A percentile compares a stretch with the other conserved stretches of the same genome.
phyloP scores from a whole-genome alignment of 1,140 invertebrate species.

The Palaemon carinicauda region DNA sequence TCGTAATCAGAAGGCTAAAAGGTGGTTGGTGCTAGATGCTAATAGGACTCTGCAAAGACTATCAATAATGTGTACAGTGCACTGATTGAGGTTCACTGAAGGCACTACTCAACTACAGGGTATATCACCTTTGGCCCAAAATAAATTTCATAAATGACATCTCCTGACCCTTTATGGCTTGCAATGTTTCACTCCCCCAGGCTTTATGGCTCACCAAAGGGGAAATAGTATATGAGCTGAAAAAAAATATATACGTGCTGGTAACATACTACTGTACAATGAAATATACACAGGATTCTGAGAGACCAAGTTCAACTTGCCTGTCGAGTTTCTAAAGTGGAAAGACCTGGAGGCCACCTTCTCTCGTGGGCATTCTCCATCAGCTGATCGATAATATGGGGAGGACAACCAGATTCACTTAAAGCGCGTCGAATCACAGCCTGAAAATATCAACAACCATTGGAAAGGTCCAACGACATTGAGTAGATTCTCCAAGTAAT shows the following conservation, averaged over 20 bases:
- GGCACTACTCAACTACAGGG: not conserved
- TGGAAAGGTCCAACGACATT: no score
- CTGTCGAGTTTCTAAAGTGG: slow-evolving; percentile 90
- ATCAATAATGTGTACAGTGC: not conserved
- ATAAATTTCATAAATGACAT: no score
- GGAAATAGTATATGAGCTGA: no score
- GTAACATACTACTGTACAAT: not conserved
- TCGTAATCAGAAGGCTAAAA: no score
- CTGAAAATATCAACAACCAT: slow-evolving; percentile 66
- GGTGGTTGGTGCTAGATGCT: not conserved
- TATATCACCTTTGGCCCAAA: no score
- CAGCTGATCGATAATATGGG: slow-evolving; percentile 89
- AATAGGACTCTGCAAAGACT: not conserved
- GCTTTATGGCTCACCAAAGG: no score
- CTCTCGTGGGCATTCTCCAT: slow-evolving; percentile 98
- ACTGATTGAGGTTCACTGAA: no score
- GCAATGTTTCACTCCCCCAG: no score
- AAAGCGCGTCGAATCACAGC: slow-evolving; percentile 90
- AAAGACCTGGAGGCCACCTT: slow-evolving; percentile 85
- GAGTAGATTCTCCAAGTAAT: no score
- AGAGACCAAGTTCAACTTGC: slow-evolving; percentile 35
- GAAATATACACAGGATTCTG: not conserved
- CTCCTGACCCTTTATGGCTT: no score
- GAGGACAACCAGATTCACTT: slow-evolving; percentile 90
- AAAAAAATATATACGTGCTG: not conserved